These are phyloP conservation scores for Tetramorium simillimum DNA, from an alignment of 1,140 invertebrate species.

Conservation along the genomic window DNA sequence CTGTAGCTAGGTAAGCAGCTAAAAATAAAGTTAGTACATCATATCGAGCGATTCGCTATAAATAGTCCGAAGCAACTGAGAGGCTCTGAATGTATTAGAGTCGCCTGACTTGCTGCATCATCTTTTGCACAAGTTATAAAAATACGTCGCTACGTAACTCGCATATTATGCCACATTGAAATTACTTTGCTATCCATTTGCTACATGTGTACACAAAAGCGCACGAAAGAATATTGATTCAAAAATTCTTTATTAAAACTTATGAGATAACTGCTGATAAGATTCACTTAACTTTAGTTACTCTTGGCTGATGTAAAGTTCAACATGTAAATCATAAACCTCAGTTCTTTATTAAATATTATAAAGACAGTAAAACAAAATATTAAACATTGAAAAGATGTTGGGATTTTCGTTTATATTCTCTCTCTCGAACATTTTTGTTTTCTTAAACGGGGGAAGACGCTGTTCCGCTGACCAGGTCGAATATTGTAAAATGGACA, in stretches of 20 bases:
- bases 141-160: slow-evolving; percentile 39
- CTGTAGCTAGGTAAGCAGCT: slow-evolving; percentile 75
- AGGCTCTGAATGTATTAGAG: slow-evolving; percentile 75
- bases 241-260: not conserved
- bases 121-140: slow-evolving; percentile 62
- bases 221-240: not conserved
- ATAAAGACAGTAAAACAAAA: not conserved
- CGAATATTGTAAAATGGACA: not conserved
- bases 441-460: not conserved
- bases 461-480: not conserved
- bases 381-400: not conserved
- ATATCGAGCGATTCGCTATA: slow-evolving; percentile 84
- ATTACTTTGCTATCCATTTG: not conserved
- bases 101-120: slow-evolving; percentile 63
- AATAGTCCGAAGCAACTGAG: slow-evolving; percentile 78
- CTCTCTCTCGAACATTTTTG: not conserved
- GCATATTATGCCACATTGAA: slow-evolving; percentile 10
- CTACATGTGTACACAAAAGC: not conserved
- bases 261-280: not conserved
- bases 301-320: not conserved
- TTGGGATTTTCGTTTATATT: not conserved
- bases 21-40: slow-evolving; percentile 83
- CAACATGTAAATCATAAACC: not conserved
- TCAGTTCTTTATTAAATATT: not conserved
- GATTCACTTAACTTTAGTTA: not conserved